phyloP scores from a whole-genome alignment of 2,113 vertebrate genomes.

The Ailurus styani region DNA sequence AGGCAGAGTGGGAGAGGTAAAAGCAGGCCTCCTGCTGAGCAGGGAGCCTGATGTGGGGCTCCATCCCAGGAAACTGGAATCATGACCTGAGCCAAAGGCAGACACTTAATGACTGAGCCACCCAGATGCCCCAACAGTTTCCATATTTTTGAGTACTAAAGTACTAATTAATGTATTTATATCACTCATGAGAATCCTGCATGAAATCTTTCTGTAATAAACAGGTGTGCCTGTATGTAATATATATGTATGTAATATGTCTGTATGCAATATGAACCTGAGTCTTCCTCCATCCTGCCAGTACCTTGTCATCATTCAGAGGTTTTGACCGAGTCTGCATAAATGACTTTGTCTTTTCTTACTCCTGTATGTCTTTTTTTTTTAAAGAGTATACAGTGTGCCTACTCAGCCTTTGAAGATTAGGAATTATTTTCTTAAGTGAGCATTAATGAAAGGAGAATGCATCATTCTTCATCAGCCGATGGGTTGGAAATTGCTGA shows the following conservation, averaged over 20 bases:
- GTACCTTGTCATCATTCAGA: neutral
- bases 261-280: neutral
- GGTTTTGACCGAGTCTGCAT: conserved; percentile 2
- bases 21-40: too few species aligned
- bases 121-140: neutral
- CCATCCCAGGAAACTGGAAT: too few species aligned
- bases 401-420: conserved; percentile 59
- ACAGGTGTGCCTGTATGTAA: neutral
- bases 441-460: conserved; percentile 62
- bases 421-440: conserved; percentile 54
- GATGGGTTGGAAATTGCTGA: conserved; percentile 66
- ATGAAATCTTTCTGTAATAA: neutral
- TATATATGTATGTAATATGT: neutral
- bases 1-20: too few species aligned
- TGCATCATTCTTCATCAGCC: conserved; percentile 57
- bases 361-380: neutral
- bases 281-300: neutral
- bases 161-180: neutral
- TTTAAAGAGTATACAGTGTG: conserved; percentile 36
- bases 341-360: conserved; percentile 44
- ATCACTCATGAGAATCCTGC: neutral
- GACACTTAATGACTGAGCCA: too few species aligned
- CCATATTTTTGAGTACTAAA: neutral
- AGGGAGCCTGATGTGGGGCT: too few species aligned
- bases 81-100: too few species aligned